Conservation (phyloP, 2,113 vertebrate genomes). For the Gila orcuttii region DNA sequence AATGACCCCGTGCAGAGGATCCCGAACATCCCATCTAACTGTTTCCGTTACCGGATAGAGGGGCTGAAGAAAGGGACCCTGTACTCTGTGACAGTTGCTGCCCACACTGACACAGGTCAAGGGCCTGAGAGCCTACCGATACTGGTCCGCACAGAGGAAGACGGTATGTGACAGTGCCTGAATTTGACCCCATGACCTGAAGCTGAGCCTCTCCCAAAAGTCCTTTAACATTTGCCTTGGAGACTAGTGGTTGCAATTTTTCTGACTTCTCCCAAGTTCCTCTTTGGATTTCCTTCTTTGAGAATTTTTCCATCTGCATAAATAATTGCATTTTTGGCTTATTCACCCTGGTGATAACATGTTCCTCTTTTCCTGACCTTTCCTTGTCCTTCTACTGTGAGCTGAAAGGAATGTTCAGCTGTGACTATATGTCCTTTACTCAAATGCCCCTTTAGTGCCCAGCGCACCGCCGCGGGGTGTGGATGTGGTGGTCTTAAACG, state of each 20-base stretch:
- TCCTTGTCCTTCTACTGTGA: conserved; percentile 63
- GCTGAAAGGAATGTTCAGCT: conserved; percentile 77
- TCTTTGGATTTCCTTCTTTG: background rate
- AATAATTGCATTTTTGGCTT: background rate
- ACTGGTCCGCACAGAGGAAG: conserved; percentile 96
- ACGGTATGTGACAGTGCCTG: conserved; percentile 81
- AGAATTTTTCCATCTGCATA: background rate
- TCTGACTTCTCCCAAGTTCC: conserved; percentile 11
- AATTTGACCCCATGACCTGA: background rate
- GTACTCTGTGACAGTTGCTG: conserved; percentile 89
- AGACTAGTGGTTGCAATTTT: background rate
- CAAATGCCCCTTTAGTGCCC: conserved; percentile 97
- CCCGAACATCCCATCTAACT: conserved; percentile 83
- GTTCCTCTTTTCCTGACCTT: conserved; percentile 55
- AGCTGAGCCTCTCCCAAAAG: conserved; percentile 9
- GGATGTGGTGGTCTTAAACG: conserved; percentile 94
- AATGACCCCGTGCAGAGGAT: conserved; percentile 84
- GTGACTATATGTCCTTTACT: conserved; percentile 76
- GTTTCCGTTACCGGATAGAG: conserved; percentile 89
- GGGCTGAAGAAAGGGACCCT: conserved; percentile 96
- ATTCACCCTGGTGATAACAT: background rate
- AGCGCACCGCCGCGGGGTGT: conserved; percentile 94
- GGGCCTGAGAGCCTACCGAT: conserved; percentile 93
- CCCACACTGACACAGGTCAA: conserved; percentile 89
- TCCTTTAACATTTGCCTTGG: background rate